Evolutionary conservation across 2,888 invertebrate species (phyloP).

Genomic region (Phania funesta): DNA sequence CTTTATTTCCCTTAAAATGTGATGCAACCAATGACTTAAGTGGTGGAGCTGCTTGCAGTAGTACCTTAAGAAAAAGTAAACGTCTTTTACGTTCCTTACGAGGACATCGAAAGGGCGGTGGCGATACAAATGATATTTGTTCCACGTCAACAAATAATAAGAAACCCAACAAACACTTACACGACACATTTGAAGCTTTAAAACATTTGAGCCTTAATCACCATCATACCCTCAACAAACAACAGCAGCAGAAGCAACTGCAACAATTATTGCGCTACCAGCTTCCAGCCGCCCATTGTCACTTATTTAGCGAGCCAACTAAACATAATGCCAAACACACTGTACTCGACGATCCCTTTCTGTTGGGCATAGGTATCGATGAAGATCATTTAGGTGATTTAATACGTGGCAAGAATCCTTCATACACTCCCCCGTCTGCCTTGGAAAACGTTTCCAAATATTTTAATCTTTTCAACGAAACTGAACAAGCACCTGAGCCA

Average conservation of each 20-base stretch:
- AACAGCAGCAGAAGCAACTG: constrained; percentile 1
- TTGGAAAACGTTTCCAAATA: constrained; percentile 76
- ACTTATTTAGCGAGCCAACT: constrained; percentile 71
- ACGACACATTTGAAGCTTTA: constrained; percentile 65
- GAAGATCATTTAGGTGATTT: constrained; percentile 77
- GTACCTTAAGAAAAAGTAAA: constrained; percentile 73
- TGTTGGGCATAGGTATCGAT: constrained; percentile 79
- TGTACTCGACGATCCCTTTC: constrained; percentile 80
- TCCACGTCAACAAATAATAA: constrained; percentile 42
- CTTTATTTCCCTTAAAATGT: constrained; percentile 75
- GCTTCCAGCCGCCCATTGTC: background rate
- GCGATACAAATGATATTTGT: constrained; percentile 61
- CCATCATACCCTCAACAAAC: constrained; percentile 18
- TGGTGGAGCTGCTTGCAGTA: constrained; percentile 16
- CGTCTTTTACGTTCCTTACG: constrained; percentile 78
- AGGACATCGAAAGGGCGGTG: constrained; percentile 73
- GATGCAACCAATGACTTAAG: constrained; percentile 51
- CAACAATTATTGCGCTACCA: constrained; percentile 6
- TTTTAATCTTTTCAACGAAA: constrained; percentile 71
- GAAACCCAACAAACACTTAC: constrained; percentile 59
- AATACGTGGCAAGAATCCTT: constrained; percentile 71
- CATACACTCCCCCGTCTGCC: constrained; percentile 65
- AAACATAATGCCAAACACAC: constrained; percentile 79
- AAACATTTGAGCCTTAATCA: constrained; percentile 58
- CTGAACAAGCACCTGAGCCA: constrained; percentile 58